Evolutionary conservation across 2,888 invertebrate genomes (phyloP).

Genomic region (Ditula angustiorana): DNA sequence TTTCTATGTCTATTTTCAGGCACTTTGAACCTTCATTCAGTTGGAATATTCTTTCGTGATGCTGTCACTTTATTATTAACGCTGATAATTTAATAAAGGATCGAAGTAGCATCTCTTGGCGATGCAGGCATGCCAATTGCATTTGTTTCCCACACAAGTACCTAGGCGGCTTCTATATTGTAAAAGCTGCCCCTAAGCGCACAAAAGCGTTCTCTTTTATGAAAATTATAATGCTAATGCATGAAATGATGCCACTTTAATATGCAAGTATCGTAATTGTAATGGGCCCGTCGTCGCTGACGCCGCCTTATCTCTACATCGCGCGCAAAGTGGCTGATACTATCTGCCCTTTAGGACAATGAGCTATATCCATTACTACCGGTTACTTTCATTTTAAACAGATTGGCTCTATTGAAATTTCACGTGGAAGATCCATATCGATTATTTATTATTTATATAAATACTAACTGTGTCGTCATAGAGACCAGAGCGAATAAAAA

Average conservation of each 20-base stretch:
- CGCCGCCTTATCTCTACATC: constrained; percentile 52
- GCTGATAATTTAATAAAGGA: no score
- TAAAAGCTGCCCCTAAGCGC: no score
- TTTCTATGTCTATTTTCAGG: no score
- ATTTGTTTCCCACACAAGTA: no score
- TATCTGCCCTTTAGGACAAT: constrained; percentile 55
- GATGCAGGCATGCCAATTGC: no score
- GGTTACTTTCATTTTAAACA: constrained; percentile 45
- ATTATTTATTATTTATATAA: constrained; percentile 24
- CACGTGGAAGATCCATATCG: constrained; percentile 24
- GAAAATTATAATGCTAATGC: constrained; percentile 29
- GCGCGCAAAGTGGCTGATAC: constrained; percentile 46
- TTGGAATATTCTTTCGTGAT: no score
- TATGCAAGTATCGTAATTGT: constrained; percentile 50
- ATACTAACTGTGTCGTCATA: background rate
- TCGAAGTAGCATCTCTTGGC: no score
- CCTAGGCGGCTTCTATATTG: no score
- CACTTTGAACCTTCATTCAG: no score
- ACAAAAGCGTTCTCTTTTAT: background rate
- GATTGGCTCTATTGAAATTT: constrained; percentile 47
- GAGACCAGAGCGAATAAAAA: background rate
- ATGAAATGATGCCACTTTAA: constrained; percentile 15
- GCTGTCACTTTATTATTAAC: no score
- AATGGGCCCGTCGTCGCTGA: constrained; percentile 48
- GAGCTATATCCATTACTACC: constrained; percentile 50